These are phyloP conservation scores for Limnothrissa miodon DNA, from an alignment of 2,113 vertebrate genomes.

Conservation along the genomic window DNA sequence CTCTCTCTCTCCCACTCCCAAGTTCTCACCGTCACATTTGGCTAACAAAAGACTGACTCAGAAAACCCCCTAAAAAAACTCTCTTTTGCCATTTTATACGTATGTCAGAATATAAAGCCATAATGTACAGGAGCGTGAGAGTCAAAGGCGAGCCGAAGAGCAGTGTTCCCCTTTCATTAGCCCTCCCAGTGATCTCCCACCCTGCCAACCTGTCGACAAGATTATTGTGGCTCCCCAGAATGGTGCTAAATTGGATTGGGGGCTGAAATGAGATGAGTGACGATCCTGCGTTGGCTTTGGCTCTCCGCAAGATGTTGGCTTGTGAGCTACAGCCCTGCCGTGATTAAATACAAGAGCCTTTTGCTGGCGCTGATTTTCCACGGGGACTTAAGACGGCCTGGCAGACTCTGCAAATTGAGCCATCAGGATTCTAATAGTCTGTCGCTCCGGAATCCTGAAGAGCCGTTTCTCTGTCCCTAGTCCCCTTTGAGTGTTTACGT, in stretches of 20 bases:
- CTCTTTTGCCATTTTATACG: background rate
- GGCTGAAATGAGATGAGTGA: conserved; percentile 43
- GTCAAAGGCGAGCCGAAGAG: background rate
- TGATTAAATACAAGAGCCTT: conserved; percentile 38
- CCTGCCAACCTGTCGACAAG: conserved; percentile 11
- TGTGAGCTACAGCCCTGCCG: conserved; percentile 28
- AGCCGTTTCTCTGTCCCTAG: background rate
- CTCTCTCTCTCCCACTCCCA: background rate
- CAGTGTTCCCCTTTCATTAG: background rate
- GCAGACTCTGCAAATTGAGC: conserved; percentile 1
- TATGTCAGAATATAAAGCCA: background rate
- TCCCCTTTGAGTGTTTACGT: background rate
- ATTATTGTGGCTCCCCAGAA: conserved; percentile 41
- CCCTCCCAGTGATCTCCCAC: background rate
- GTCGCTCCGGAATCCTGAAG: background rate
- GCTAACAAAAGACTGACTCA: background rate
- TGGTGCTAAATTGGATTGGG: conserved; percentile 49
- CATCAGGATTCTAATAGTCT: conserved; percentile 4
- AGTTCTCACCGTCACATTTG: background rate
- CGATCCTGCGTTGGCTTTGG: conserved; percentile 26
- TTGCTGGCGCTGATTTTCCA: conserved; percentile 38
- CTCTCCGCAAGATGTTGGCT: conserved; percentile 42
- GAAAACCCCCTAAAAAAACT: background rate
- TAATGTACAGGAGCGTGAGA: background rate
- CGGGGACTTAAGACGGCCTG: conserved; percentile 28